Base-by-base conservation (phyloP, 1,140 invertebrate species). In the Neuroterus valhalla region DNA sequence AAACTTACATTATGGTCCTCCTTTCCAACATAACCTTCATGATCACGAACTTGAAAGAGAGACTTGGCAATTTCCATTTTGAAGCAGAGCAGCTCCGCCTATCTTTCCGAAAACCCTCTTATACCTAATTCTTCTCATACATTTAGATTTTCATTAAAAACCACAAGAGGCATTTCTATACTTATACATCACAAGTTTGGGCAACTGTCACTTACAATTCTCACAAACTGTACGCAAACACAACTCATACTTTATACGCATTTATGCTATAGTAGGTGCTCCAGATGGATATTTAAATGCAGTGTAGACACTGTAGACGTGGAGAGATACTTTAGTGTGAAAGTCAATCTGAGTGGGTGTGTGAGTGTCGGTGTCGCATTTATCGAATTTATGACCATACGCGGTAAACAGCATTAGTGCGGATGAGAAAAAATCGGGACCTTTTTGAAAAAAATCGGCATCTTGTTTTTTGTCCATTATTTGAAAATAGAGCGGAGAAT, bases 21-120 rank as follows among this genome's bases (percentile, higher is more conserved):
- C 84, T 95, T 95, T 12, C 95, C 95, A 81, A 95, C 93, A 88
- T 98, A 98, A 82, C 96, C 96, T 78, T 96, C 96, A 85, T 96
- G 95, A 86, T 96, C 93, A 79, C 95, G 92, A 50, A 93, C 92
- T 76, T 94, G 95, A 90, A 98, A 98, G 74, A 98, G 89, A 44
- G 95, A 95, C 89, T 96, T 96, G 11, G 96, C 96, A 81, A 96
- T 92, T 89, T 97, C 95, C 96, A 96, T 96, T 44, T 45, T 46
- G 6, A 12, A 1, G 31, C n/a, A 31, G 15, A 3, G 12, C 12
- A 21, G 19, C 23, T 23, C 55, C 15, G 2, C 4, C 15, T 62
- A 23, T n/a, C 31, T 26, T 62, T 62, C n/a, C 12, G 23, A n/a
- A 3, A 15, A n/a, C 11, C n/a, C 12, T 62, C n/a, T 8, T 62